Evolutionary conservation across 2,797 vertebrate genomes (phyloP).

Genomic region (Sebastes aleutianus): DNA sequence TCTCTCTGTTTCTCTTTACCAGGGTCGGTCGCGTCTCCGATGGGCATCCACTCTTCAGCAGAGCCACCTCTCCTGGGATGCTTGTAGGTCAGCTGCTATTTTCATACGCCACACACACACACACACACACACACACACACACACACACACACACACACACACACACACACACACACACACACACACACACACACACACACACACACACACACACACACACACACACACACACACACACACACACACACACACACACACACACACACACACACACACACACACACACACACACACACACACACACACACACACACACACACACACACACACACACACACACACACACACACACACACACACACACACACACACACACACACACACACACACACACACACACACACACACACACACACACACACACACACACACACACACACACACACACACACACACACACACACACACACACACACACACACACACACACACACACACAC

Average conservation of each 20-base stretch:
- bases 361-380: not conserved
- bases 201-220: not conserved
- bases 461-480: not conserved
- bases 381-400: not conserved
- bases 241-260: slow-evolving; percentile 1
- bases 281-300: not conserved
- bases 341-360: slow-evolving; percentile 5
- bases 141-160: slow-evolving; percentile 7
- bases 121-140: not conserved
- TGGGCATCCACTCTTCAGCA: slow-evolving; percentile 63
- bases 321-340: not conserved
- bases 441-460: slow-evolving; percentile 9
- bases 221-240: not conserved
- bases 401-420: slow-evolving; percentile 1
- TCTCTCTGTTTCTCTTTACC: slow-evolving; percentile 33
- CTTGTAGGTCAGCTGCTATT: slow-evolving; percentile 77
- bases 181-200: not conserved
- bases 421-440: not conserved
- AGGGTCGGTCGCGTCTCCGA: slow-evolving; percentile 58
- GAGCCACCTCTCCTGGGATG: slow-evolving; percentile 55
- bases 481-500: slow-evolving; percentile 1
- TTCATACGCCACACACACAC: slow-evolving; percentile 33
- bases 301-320: slow-evolving; percentile 10
- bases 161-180: slow-evolving; percentile 1
- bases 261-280: not conserved